phyloP scores from a whole-genome alignment of 2,113 vertebrate species.

The Pimephales promelas region DNA sequence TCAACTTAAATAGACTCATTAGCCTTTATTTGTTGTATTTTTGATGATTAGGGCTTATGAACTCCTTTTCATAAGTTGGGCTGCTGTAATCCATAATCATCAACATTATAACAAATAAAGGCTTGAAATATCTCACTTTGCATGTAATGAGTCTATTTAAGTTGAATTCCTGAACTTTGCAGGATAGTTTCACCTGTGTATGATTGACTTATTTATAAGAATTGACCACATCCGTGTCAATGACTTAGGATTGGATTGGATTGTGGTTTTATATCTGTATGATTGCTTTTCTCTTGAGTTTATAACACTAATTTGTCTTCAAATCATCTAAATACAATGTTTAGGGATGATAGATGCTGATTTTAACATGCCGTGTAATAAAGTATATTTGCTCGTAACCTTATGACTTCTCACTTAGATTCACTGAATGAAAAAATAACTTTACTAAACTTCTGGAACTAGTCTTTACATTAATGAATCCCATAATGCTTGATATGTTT shows the following conservation, averaged over 20 bases:
- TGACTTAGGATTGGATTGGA: constrained; percentile 17
- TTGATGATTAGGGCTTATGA: too few species aligned
- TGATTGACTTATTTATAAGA: neutral
- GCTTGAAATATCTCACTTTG: too few species aligned
- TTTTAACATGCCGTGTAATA: constrained; percentile 47
- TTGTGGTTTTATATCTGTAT: neutral
- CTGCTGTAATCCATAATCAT: too few species aligned
- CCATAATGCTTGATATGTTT: neutral
- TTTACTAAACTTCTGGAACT: neutral
- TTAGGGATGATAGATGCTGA: constrained; percentile 14
- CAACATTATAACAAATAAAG: too few species aligned
- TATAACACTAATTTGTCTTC: constrained; percentile 19
- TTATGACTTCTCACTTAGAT: neutral
- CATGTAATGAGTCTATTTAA: too few species aligned
- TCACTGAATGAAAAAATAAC: neutral
- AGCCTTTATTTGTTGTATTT: too few species aligned
- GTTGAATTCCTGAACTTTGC: too few species aligned
- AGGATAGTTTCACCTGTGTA: too few species aligned
- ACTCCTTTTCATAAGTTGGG: too few species aligned
- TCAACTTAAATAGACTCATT: too few species aligned
- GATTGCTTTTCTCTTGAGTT: neutral
- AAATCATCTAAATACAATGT: constrained; percentile 17
- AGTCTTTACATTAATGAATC: neutral
- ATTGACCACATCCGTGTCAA: neutral
- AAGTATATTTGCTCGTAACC: constrained; percentile 52